Percentiles rank a stretch among this genome's conserved stretches.
phyloP scores from a whole-genome alignment of 1,140 invertebrate species.

The Acyrthosiphon pisum region DNA sequence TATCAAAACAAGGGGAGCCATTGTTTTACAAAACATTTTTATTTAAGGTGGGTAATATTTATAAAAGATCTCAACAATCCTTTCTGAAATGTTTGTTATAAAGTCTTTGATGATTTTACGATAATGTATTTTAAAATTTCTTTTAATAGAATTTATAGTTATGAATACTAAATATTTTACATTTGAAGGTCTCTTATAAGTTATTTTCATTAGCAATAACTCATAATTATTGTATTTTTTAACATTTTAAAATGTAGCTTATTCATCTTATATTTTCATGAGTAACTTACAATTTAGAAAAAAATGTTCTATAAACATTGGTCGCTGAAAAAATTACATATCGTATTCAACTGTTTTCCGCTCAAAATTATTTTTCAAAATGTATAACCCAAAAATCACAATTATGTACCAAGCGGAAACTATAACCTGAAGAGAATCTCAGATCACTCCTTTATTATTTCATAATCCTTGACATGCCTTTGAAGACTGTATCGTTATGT shows the following conservation, averaged over 20 bases:
- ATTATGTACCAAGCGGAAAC: background rate
- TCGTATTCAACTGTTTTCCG: background rate
- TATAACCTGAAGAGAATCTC: background rate
- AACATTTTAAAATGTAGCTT: background rate
- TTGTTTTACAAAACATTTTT: background rate
- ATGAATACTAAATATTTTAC: background rate
- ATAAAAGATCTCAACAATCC: background rate
- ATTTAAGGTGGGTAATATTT: background rate
- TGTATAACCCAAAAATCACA: background rate
- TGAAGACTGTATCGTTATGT: background rate
- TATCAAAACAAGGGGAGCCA: background rate
- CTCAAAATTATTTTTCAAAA: background rate
- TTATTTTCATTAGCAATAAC: background rate
- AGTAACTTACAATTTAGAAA: background rate
- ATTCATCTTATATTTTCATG: background rate
- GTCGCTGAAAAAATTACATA: background rate
- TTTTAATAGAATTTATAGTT: background rate
- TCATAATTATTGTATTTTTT: background rate
- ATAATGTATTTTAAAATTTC: background rate
- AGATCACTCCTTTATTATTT: background rate
- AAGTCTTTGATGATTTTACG: background rate
- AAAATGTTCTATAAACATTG: background rate
- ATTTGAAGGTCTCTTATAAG: background rate
- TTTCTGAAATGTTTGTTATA: background rate
- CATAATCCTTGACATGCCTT: background rate